Evolutionary conservation across 2,797 vertebrate species (phyloP).

Genomic region (Enteromius thamalakanensis): DNA sequence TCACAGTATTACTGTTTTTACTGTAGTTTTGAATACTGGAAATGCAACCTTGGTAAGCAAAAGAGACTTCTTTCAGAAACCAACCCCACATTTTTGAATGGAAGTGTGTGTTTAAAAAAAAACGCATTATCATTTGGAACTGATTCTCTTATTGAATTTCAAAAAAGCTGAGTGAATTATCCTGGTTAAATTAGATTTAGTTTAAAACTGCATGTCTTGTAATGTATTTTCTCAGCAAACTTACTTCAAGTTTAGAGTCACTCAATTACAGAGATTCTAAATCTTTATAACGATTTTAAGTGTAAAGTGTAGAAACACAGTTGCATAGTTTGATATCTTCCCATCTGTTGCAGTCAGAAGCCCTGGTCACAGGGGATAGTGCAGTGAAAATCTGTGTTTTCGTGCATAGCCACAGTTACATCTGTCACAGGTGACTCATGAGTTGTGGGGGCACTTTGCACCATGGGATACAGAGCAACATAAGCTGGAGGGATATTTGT

Average conservation of each 20-base stretch:
- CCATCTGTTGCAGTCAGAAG: conserved; percentile 41
- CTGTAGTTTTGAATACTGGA: background rate
- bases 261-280: background rate
- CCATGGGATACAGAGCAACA: conserved; percentile 43
- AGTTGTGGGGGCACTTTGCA: conserved; percentile 38
- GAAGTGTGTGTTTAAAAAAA: background rate
- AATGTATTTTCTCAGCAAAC: background rate
- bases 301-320: background rate
- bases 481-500: conserved; percentile 19
- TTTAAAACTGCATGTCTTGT: background rate
- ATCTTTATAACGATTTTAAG: background rate
- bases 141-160: background rate
- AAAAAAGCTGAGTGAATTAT: background rate
- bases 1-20: background rate
- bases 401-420: conserved; percentile 45
- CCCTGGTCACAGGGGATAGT: conserved; percentile 12
- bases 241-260: background rate
- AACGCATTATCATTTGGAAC: background rate
- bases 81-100: background rate
- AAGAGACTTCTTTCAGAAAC: background rate
- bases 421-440: conserved; percentile 51
- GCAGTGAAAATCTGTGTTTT: conserved; percentile 5
- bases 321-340: conserved; percentile 13
- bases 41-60: background rate
- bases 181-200: background rate